Evolutionary conservation across 2,113 vertebrate species (phyloP).

Genomic region (Vidua chalybeata): DNA sequence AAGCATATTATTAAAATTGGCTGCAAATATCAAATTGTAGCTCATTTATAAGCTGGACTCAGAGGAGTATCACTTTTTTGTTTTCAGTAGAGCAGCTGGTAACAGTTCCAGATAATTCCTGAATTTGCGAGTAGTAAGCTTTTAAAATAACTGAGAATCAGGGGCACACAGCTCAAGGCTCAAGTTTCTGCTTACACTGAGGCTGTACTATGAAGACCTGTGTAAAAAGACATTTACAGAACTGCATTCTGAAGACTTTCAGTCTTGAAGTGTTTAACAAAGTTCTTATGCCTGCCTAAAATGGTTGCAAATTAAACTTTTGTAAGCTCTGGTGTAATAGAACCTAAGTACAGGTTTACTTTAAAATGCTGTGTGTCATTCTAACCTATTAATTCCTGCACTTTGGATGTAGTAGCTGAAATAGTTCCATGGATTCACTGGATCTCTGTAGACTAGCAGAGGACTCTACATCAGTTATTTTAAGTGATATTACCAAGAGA

Average conservation of each 20-base stretch:
- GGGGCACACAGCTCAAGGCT: background rate
- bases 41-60: background rate
- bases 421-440: background rate
- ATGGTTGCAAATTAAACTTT: background rate
- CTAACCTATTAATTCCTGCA: background rate
- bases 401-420: background rate
- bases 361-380: background rate
- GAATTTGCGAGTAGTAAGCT: background rate
- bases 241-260: background rate
- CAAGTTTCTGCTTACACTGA: background rate
- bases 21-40: background rate
- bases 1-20: too few species aligned
- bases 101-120: background rate
- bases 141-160: background rate
- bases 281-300: background rate
- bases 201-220: background rate
- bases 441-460: background rate
- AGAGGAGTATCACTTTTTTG: background rate
- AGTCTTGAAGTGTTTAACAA: background rate
- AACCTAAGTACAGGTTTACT: background rate
- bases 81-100: background rate
- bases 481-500: background rate
- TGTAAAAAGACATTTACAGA: background rate
- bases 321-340: background rate
- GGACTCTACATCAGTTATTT: background rate